Base-by-base conservation (phyloP, 2,797 vertebrate genomes). In the Pelobates cultripes region DNA sequence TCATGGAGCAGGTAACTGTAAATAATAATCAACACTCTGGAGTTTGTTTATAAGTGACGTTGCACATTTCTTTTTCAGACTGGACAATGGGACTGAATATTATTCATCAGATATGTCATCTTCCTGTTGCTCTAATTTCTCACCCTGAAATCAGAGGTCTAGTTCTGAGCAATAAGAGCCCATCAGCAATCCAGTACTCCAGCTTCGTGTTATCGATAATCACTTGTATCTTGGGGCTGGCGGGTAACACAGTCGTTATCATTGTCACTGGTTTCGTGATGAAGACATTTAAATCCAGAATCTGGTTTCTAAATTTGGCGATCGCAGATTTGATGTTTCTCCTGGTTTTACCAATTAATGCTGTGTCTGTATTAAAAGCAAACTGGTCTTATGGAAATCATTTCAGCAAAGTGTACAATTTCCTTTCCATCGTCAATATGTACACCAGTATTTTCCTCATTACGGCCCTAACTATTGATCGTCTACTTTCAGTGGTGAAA, bases 271-370 rank as follows among this genome's bases (percentile, higher is more conserved):
- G 41, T 68, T 77, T 73, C 47, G 2, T 72, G 13, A 72, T 55
- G 80, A 66, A 77, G 13, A 73, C 72, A 14, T 45, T 40, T 13
- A 73, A 57, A 28, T 68, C 15, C 3, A 64, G 55, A 28, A 66
- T 82, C 69, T 82, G 80, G 80, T 82, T 82, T 42, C 63, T 82
- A 60, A 82, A 82, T 43, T 60, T 82, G 70, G 80, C 80, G 0
- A 3, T 82, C 1, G 75, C 75, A 3, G 75, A 82, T 47, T 73
- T 82, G 4, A 12, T 13, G 43, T 73, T 73, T 7, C 42, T 67
- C 10, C 47, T 77, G 2, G 42, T 71, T 41, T 53, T 82, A 12
- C 75, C 75, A 5, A 42, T 82, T 3, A 55, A 73, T 3, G 42
- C 61, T 3, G 61, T 60, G 40, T 53, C 70, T 2, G 41, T 73